Evolutionary conservation across 2,888 invertebrate genomes (phyloP), one percentile per base, ranked within the genome.

Genomic region (Oxyteleia sp.): DNA sequence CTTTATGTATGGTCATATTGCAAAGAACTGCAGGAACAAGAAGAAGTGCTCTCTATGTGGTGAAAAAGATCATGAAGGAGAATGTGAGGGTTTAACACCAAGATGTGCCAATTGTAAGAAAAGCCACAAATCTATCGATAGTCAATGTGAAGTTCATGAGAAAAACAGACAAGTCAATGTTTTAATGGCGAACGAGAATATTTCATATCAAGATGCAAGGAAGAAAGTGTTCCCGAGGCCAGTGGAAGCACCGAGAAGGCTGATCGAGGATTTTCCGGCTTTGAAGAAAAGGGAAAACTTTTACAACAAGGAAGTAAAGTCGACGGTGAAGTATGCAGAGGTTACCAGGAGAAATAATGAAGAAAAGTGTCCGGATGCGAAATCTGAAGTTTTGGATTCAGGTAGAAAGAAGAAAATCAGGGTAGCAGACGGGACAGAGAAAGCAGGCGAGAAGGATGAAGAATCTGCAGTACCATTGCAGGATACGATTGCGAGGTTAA

Each of bases 101-200:
- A 55, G 26, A 43, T 59, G 72, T 49, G 59, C 59, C 4, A 80
- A 80, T n/a, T 80, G 72, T 16, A 72, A 59, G 35, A 61, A 29
- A 1, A 8, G 13, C 0, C 79, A 79, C n/a, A 69, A 47, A 15
- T 55, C 66, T 1, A 32, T 59, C 11, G 41, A 57, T 16, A 18
- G 3, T 2, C 18, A n/a, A 7, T 72, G 72, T 29, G 32, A 63
- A n/a, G 15, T 59, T 0, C 66, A 26, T 11, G 23, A 72, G 8
- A 72, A 64, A 13, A 13, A 72, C 20, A 23, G 41, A 15, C 4
- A 23, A 10, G 51, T 80, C 0, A 38, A 72, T 11, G 64, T 57
- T 20, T 55, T 64, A 29, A 72, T 72, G 57, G 66, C 80, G 4
- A 69, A 8, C 16, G 63, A 78, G 23, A 74, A 81, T 23, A 66